Base-by-base conservation (phyloP, 2,888 invertebrate genomes). In the Leptinotarsa haldemani region DNA sequence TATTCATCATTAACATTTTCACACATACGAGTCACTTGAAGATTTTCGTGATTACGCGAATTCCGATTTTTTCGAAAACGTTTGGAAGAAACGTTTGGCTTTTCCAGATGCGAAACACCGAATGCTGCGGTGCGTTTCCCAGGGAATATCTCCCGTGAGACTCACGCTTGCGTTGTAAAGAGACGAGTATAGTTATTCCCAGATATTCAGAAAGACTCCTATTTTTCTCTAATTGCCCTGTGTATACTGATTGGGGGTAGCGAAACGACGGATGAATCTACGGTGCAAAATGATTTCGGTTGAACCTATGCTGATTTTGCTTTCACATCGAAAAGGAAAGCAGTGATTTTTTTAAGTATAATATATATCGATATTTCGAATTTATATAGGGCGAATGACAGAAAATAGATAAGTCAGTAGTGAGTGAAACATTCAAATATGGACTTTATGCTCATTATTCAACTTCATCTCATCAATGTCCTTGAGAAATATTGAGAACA, bases 61-160 rank as follows among this genome's bases (percentile, higher is more conserved):
- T 30, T 30, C 65, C 25, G 65, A 18, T 47, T 47, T 65, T 65
- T 30, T 7, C 65, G 47, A 48, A 20, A 47, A 40, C 22, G 15
- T 15, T 48, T 47, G n/a, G n/a, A 12, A 5, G 52, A 18, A 48
- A 20, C 30, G 53, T 67, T 30, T 40, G 30, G 67, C 40, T 53
- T 52, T 67, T 67, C 53, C 65, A 50, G 70, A 30, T 25, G 68
- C 48, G 66, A 15, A 30, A 74, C 66, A 48, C 16, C 63, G 61
- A 74, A 72, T 74, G 74, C 67, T 66, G 74, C 13, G 69, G 30
- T 74, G 66, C 71, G 69, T 69, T 65, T 74, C 74, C 74, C 74
- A 69, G 74, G 74, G 74, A 74, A 74, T 69, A 67, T 69, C 58
- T 74, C 74, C 71, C 66, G 74, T 69, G 69, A 66, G 74, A 71